phyloP scores from a whole-genome alignment of 2,888 invertebrate species.

The Parnassius orleans region DNA sequence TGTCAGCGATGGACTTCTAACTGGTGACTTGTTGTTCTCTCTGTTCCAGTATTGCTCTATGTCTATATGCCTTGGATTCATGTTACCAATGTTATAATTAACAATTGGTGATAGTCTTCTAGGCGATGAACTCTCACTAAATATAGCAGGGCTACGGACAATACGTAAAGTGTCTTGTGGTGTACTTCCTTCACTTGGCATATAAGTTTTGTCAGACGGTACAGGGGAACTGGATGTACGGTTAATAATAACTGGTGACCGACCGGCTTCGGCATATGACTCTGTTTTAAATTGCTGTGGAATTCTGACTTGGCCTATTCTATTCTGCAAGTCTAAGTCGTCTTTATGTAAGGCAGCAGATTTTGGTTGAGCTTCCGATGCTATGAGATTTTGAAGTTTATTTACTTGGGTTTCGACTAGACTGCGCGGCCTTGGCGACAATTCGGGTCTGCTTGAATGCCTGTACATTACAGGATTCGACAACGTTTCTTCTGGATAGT shows the following conservation, averaged over 20 bases:
- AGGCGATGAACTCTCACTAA: slow-evolving; percentile 71
- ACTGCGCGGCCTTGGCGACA: slow-evolving; percentile 58
- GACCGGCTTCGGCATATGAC: slow-evolving; percentile 42
- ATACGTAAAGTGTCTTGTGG: slow-evolving; percentile 61
- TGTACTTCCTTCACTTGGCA: slow-evolving; percentile 52
- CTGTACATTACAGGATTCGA: slow-evolving; percentile 42
- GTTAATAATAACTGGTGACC: slow-evolving; percentile 54
- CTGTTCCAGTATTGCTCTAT: slow-evolving; percentile 67
- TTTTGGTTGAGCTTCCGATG: slow-evolving; percentile 60
- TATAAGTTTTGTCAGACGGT: slow-evolving; percentile 39
- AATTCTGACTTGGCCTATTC: slow-evolving; percentile 59
- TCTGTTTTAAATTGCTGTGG: slow-evolving; percentile 61
- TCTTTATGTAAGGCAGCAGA: slow-evolving; percentile 48
- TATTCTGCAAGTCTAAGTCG: slow-evolving; percentile 52
- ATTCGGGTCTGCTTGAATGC: slow-evolving; percentile 38
- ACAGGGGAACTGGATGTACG: slow-evolving; percentile 62
- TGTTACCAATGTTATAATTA: slow-evolving; percentile 76
- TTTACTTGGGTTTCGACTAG: slow-evolving; percentile 74
- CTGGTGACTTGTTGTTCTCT: slow-evolving; percentile 61
- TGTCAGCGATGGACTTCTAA: slow-evolving; percentile 53
- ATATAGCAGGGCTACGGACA: slow-evolving; percentile 63
- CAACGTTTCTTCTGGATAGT: slow-evolving; percentile 42
- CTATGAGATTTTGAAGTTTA: slow-evolving; percentile 66
- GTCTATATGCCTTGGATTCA: slow-evolving; percentile 75
- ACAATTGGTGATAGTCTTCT: slow-evolving; percentile 68